These are phyloP conservation scores for Squalus acanthias DNA, from an alignment of 2,797 vertebrate genomes.

Conservation along the genomic window DNA sequence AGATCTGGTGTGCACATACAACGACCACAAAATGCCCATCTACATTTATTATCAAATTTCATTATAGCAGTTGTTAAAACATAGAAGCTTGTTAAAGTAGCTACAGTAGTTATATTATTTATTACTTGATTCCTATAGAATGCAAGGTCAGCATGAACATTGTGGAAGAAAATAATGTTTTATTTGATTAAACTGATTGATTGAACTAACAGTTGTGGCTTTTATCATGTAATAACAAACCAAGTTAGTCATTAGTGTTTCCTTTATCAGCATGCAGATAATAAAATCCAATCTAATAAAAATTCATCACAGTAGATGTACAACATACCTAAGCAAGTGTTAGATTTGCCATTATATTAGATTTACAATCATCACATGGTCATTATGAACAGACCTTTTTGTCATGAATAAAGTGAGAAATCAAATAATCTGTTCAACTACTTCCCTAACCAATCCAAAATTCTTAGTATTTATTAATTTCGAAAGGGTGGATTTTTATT, in stretches of 20 bases:
- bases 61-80: conserved; percentile 15
- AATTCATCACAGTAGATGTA: conserved; percentile 63
- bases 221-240: conserved; percentile 65
- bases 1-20: not conserved
- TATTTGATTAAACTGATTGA: conserved; percentile 74
- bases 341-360: conserved; percentile 59
- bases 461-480: not conserved
- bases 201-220: conserved; percentile 56
- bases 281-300: conserved; percentile 76
- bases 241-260: conserved; percentile 66
- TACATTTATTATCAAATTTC: not conserved
- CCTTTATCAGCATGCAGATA: conserved; percentile 70
- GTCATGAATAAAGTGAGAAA: conserved; percentile 59
- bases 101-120: conserved; percentile 49
- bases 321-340: conserved; percentile 54
- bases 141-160: conserved; percentile 50
- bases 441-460: conserved; percentile 58
- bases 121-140: conserved; percentile 48
- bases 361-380: conserved; percentile 68
- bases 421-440: conserved; percentile 67
- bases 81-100: conserved; percentile 44
- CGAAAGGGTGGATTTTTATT: not conserved
- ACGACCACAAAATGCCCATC: not conserved
- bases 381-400: conserved; percentile 64
- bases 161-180: conserved; percentile 59